phyloP scores from a whole-genome alignment of 2,888 invertebrate species.

The Hybos culiciformis region DNA sequence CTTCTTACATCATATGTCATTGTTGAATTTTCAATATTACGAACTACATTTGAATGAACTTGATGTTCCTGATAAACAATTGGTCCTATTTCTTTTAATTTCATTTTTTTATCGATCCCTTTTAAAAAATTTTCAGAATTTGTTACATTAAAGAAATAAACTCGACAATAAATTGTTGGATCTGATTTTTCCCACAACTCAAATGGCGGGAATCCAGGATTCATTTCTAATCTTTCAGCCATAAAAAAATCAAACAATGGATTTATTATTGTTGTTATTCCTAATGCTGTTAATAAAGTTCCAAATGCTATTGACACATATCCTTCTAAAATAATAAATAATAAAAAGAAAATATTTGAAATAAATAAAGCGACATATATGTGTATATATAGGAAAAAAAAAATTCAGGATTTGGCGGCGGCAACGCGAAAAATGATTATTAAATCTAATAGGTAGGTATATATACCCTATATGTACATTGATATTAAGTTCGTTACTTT shows the following conservation, averaged over 20 bases:
- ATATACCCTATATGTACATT: no score
- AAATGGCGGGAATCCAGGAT: slow-evolving; percentile 49
- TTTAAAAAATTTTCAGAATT: slow-evolving; percentile 54
- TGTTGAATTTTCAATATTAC: slow-evolving; percentile 20
- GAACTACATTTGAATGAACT: slow-evolving; percentile 14
- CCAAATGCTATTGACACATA: slow-evolving; percentile 19
- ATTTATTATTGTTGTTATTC: slow-evolving; percentile 32
- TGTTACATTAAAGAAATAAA: slow-evolving; percentile 62
- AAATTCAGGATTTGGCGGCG: no score
- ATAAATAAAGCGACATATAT: no score
- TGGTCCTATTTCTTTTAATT: slow-evolving; percentile 58
- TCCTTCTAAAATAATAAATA: slow-evolving; percentile 35
- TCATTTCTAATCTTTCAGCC: slow-evolving; percentile 46
- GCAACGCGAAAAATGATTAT: no score
- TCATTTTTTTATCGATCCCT: slow-evolving; percentile 48
- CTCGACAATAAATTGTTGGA: slow-evolving; percentile 47
- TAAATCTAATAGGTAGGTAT: no score
- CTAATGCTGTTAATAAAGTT: not conserved
- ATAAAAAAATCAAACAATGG: slow-evolving; percentile 45
- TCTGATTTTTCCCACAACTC: slow-evolving; percentile 53
- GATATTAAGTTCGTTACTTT: no score
- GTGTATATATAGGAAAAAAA: no score
- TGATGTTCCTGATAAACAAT: slow-evolving; percentile 15
- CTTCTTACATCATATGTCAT: slow-evolving; percentile 41
- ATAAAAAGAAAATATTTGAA: no score